Percentiles rank a stretch among this genome's conserved stretches.
These are phyloP conservation scores for Petrosia ficiformis DNA, from an alignment of 37 sponge, comb jelly and placozoan genomes.

Conservation along the genomic window DNA sequence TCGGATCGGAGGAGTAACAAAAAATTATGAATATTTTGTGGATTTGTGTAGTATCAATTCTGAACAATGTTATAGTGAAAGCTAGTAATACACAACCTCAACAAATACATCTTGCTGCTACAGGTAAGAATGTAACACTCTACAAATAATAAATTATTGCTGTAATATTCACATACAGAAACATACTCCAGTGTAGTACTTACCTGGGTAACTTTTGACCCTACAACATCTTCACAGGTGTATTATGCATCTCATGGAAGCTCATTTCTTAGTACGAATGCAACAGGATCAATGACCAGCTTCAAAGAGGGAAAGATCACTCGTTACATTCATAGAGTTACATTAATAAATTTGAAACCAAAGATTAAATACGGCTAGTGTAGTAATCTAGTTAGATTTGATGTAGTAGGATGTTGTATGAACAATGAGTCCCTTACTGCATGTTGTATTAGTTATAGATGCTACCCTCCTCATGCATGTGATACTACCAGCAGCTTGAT, in stretches of 20 bases:
- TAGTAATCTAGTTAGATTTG: background rate
- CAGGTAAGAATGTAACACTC: background rate
- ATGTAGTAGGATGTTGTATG: no score
- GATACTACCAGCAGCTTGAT: no score
- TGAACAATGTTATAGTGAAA: no score
- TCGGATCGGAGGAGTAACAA: no score
- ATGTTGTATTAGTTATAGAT: no score
- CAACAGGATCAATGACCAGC: background rate
- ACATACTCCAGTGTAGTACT: slow-evolving; percentile 6
- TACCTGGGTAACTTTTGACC: slow-evolving; percentile 27
- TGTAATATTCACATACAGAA: background rate
- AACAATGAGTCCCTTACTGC: no score
- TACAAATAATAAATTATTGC: background rate
- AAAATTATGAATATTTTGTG: no score
- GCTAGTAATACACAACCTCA: slow-evolving; percentile 10
- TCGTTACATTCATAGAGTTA: slow-evolving; percentile 22
- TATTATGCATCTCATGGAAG: background rate
- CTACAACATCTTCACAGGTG: background rate
- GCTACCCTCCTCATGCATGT: no score
- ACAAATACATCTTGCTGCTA: slow-evolving; percentile 12
- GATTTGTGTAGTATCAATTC: no score
- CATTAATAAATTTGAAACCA: slow-evolving; percentile 1
- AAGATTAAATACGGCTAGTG: slow-evolving; percentile 16
- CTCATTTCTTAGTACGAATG: background rate
- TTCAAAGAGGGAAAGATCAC: background rate